Evolutionary conservation across 1,140 invertebrate genomes (phyloP).

Genomic region (Littorina saxatilis): DNA sequence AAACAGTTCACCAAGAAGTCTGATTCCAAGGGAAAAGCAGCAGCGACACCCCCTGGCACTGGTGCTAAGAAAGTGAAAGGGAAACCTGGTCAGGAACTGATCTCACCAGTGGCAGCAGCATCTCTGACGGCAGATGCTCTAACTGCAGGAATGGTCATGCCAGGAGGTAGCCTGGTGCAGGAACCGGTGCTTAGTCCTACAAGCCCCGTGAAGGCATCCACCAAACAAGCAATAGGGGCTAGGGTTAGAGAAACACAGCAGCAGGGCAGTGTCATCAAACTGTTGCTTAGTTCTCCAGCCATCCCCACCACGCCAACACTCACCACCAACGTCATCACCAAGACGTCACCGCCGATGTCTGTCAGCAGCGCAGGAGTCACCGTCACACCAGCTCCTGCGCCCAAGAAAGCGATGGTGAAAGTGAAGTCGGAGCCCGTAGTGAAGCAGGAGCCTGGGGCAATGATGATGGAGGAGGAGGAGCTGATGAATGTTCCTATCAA

Average conservation of each 20-base stretch:
- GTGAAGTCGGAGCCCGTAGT: conserved; percentile 13
- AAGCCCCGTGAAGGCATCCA: conserved; percentile 15
- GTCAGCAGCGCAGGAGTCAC: neutral
- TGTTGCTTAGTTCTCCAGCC: conserved; percentile 61
- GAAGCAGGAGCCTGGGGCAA: neutral
- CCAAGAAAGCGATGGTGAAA: conserved; percentile 36
- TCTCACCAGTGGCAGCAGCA: neutral
- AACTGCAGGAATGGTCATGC: neutral
- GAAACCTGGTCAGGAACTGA: conserved; percentile 3
- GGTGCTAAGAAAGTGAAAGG: conserved; percentile 16
- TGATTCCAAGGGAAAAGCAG: conserved; percentile 49
- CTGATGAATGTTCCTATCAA: neutral
- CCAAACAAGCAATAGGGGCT: conserved; percentile 22
- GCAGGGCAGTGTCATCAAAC: conserved; percentile 61
- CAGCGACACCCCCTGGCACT: conserved; percentile 22
- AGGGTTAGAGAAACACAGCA: conserved; percentile 16
- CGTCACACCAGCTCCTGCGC: conserved; percentile 1
- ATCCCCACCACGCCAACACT: conserved; percentile 46
- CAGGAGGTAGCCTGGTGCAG: neutral
- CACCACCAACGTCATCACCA: conserved; percentile 45
- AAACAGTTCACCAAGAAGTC: conserved; percentile 60
- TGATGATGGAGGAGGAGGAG: neutral
- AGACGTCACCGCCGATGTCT: conserved; percentile 35
- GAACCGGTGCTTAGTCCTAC: neutral
- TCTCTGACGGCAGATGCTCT: neutral